Evolutionary conservation across 2,888 invertebrate species (phyloP), one percentile per base, ranked within the genome.

Genomic region (Eupithecia pulchellata): DNA sequence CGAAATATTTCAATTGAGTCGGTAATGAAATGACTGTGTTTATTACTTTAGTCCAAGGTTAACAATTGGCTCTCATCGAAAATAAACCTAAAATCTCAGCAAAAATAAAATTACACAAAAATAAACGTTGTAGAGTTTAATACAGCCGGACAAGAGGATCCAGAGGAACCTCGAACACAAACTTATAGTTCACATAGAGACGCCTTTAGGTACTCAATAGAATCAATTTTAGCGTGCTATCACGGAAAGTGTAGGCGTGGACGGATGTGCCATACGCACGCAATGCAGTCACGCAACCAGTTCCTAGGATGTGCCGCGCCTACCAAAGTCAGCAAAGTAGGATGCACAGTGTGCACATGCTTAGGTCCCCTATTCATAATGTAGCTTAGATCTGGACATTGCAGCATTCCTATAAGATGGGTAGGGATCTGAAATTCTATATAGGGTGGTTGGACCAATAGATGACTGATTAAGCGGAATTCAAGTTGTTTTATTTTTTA

Each of bases 1-100:
- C 47, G 42, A 68, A 66, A 55, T 75, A 73, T 77, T 75, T 64
- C 63, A 47, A 75, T 20, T 47, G 20, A 25, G 47, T 69, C n/a
- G n/a, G n/a, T n/a, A n/a, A n/a, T n/a, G n/a, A n/a, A 34, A 30
- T 20, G 34, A 61, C 13, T 25, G 32, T 20, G 13, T 34, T 34
- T 61, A 61, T 61, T n/a, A n/a, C n/a, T n/a, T 61, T 34, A 14
- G n/a, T 8, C 20, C 20, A 5, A 11, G 6, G 27, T 47, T 20
- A n/a, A n/a, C n/a, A 20, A 0, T 20, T 52, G 25, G 20, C 47
- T 52, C 11, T 25, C 20, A 52, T 25, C 25, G 13, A 11, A 52
- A 52, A 4, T 25, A 25, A 20, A 52, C 2, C 47, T 8, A 42
- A 8, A 5, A 20, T 11, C 6, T 11, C 20, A 1, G 4, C 47